Evolutionary conservation across 92 coral and sea anemone species (phyloP).

Genomic region (Epizoanthus scotinus): DNA sequence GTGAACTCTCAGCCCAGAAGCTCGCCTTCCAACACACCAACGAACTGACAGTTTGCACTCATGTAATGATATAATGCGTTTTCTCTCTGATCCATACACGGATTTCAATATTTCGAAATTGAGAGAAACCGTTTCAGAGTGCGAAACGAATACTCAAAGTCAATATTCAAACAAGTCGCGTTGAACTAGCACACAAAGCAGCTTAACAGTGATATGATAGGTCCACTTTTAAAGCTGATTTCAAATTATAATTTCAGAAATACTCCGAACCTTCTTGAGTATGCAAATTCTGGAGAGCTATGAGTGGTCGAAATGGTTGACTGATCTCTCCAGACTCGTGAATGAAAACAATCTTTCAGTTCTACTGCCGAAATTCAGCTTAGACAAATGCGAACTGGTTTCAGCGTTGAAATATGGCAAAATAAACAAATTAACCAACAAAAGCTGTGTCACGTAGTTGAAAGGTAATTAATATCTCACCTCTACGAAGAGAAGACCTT

Average conservation of each 20-base stretch:
- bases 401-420: conserved; percentile 36
- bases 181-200: conserved; percentile 53
- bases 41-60: not conserved
- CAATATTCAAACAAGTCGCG: conserved; percentile 28
- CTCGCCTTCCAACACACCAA: not conserved
- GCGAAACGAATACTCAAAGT: conserved; percentile 36
- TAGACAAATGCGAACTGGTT: not conserved
- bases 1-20: not conserved
- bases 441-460: conserved; percentile 23
- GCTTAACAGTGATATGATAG: conserved; percentile 53
- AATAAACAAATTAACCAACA: conserved; percentile 31
- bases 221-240: conserved; percentile 49
- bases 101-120: conserved; percentile 11
- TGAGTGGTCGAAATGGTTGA: conserved; percentile 25
- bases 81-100: conserved; percentile 11
- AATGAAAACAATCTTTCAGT: conserved; percentile 24
- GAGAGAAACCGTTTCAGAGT: not conserved
- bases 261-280: conserved; percentile 26
- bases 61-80: not conserved
- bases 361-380: not conserved
- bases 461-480: conserved; percentile 28
- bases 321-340: conserved; percentile 13
- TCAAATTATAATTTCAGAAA: conserved; percentile 58
- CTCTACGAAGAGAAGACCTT: conserved; percentile 8
- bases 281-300: conserved; percentile 30